Conservation (phyloP, 2,113 vertebrate species). For the Marmota flaviventris region DNA sequence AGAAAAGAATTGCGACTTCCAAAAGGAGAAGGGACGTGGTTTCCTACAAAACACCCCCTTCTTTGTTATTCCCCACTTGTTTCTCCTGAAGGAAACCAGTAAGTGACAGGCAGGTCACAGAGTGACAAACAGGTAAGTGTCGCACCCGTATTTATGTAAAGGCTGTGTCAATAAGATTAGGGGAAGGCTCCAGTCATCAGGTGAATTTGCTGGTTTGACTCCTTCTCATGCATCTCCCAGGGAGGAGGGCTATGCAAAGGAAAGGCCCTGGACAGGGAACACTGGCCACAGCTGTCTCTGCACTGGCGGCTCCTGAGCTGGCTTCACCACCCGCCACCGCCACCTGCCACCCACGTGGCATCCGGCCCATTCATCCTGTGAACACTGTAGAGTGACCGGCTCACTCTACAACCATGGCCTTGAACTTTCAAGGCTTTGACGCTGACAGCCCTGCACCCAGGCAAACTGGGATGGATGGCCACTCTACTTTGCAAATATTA, state of each 20-base stretch:
- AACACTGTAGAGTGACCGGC: background rate
- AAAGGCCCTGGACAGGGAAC: background rate
- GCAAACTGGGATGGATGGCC: background rate
- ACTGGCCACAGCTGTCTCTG: rapidly evolving
- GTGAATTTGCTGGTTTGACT: background rate
- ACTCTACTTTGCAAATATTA: background rate
- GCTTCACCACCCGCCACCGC: no score
- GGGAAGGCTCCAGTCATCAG: background rate
- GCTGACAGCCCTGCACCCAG: background rate
- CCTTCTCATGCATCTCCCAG: background rate
- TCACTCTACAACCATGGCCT: background rate
- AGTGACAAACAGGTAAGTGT: background rate
- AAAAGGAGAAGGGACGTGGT: background rate
- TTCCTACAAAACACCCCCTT: background rate
- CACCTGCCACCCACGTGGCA: background rate
- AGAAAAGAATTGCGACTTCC: background rate
- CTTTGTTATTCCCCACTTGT: background rate
- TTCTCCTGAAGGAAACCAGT: background rate
- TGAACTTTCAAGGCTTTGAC: background rate
- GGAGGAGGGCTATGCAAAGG: background rate
- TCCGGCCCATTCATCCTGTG: background rate
- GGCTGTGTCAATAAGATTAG: background rate
- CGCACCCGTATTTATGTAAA: background rate
- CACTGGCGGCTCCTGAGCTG: no score
- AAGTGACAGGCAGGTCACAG: background rate